phyloP scores from a whole-genome alignment of 2,113 vertebrate species.

The Grallaria varia region DNA sequence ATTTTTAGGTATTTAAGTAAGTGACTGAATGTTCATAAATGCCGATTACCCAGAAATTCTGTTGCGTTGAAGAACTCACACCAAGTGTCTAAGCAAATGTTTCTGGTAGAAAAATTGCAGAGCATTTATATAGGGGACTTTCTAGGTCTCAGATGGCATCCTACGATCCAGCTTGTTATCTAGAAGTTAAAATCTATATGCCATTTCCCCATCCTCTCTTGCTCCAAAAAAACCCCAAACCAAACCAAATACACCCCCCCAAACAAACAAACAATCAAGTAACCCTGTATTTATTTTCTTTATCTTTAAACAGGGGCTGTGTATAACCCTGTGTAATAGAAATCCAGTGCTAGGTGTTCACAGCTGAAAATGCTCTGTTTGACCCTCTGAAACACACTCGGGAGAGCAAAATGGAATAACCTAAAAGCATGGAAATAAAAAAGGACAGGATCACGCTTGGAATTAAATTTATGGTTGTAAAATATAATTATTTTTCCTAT shows the following conservation, averaged over 20 bases:
- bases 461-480: neutral
- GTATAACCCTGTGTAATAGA: neutral
- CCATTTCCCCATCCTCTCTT: neutral
- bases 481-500: neutral
- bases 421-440: neutral
- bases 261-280: neutral
- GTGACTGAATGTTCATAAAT: neutral
- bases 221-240: neutral
- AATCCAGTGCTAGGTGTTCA: neutral
- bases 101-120: neutral
- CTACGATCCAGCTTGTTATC: neutral
- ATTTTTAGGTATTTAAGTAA: neutral
- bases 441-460: neutral
- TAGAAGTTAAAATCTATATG: neutral
- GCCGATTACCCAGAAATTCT: neutral
- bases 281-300: neutral
- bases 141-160: neutral
- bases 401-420: neutral
- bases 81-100: neutral
- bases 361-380: neutral
- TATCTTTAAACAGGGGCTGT: neutral
- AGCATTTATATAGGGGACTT: neutral
- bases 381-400: rapidly evolving
- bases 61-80: neutral
- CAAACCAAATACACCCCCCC: no score